Evolutionary conservation across 2,797 vertebrate species (phyloP).

Genomic region (Siniperca undulata): DNA sequence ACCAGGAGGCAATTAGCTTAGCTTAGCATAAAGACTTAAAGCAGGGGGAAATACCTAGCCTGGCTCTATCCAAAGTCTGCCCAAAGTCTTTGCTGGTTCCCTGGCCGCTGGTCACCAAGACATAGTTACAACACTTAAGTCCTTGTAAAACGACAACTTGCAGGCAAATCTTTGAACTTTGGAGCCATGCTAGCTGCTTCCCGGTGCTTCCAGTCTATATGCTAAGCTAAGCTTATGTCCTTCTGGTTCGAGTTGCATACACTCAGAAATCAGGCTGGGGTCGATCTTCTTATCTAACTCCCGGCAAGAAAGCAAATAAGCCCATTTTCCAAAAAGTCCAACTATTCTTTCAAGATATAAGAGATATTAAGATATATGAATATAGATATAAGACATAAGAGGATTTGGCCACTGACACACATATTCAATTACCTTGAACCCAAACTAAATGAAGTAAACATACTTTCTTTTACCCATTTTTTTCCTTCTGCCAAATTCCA

Average conservation of each 20-base stretch:
- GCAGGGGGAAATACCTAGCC: neutral
- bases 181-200: neutral
- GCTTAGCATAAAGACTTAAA: neutral
- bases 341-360: neutral
- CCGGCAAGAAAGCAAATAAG: neutral
- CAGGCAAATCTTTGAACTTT: neutral
- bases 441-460: conserved; percentile 2
- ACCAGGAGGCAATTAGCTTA: neutral
- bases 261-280: neutral
- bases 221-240: neutral
- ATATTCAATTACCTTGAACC: neutral
- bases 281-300: neutral
- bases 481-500: conserved; percentile 65
- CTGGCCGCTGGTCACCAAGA: too few relatives aligned
- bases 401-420: neutral
- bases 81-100: neutral
- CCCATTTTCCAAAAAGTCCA: neutral
- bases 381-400: neutral
- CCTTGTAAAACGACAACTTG: neutral
- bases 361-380: neutral
- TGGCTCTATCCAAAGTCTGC: too few relatives aligned
- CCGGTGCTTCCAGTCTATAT: neutral
- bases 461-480: neutral
- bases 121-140: too few relatives aligned
- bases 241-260: neutral